Base-by-base conservation (phyloP, 2,888 invertebrate species). In the Temnothorax unifasciatus region DNA sequence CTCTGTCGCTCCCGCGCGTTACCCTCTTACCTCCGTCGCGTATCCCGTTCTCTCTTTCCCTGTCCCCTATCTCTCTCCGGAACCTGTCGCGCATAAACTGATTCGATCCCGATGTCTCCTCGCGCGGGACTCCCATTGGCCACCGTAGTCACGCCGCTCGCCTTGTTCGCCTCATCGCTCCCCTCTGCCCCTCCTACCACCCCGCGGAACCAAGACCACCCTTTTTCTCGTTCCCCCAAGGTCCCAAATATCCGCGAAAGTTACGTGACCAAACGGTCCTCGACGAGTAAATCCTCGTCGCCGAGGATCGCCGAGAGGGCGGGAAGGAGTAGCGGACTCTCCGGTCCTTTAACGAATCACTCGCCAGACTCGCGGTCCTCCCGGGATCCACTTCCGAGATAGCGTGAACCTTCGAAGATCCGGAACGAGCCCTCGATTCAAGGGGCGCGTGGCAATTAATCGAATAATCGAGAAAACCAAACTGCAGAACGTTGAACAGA, bases 61-160 rank as follows among this genome's bases (percentile, higher is more conserved):
- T 73, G 74, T 68, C 69, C 83, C 83, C 86, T 87, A 85, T 87
- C 88, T 91, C 85, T 88, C 90, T 90, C 86, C 88, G 90, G 92
- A 93, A 94, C 94, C 94, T 94, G 93, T 94, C 93, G 94, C 92
- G 90, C 92, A 93, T 93, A 93, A 93, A 93, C 93, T 92, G 93
- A 93, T 94, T 93, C 93, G 91, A 91, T 90, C 90, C 89, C 93
- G 92, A 92, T 92, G 91, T 92, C 92, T 90, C 90, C 91, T 92
- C 88, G 89, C 86, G 85, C 90, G 90, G 85, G 75, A 88, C 85
- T 90, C 90, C 91, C 90, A 92, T 92, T 91, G 92, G 92, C 92
- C 90, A 91, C 90, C 88, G 86, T 82, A 87, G 87, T 90, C 90
- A 90, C 90, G 87, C 90, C 90, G 91, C 86, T 91, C 69, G 88